phyloP scores from a whole-genome alignment of 2,113 vertebrate species.

The Riparia riparia region DNA sequence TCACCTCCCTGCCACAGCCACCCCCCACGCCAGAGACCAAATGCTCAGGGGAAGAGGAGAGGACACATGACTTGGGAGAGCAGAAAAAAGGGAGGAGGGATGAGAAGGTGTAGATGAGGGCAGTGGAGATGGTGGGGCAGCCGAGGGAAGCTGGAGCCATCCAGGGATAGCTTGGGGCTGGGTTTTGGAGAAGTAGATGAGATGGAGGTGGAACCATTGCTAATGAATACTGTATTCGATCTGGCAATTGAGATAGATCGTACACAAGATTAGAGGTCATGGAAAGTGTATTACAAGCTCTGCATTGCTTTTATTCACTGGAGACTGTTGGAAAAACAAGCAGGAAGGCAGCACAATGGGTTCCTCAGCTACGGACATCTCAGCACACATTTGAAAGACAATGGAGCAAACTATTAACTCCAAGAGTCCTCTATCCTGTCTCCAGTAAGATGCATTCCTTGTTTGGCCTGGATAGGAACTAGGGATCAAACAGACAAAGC shows the following conservation, averaged over 20 bases:
- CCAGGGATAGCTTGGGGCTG: not conserved
- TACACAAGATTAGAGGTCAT: slow-evolving; percentile 53
- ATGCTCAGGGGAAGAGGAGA: not conserved
- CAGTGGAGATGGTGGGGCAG: not conserved
- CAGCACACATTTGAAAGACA: slow-evolving; percentile 62
- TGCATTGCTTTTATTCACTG: slow-evolving; percentile 60
- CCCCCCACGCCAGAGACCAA: not conserved
- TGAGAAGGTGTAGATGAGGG: not conserved
- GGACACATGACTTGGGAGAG: not conserved
- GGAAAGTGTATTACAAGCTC: slow-evolving; percentile 53
- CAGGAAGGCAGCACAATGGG: slow-evolving; percentile 69
- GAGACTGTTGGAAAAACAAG: slow-evolving; percentile 66
- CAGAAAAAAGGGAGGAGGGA: not conserved
- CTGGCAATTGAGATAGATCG: slow-evolving; percentile 13
- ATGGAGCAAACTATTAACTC: slow-evolving; percentile 66
- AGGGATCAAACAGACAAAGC: slow-evolving; percentile 26
- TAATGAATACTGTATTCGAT: slow-evolving; percentile 25
- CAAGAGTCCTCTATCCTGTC: slow-evolving; percentile 68
- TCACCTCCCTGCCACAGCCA: not conserved
- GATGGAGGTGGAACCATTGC: not conserved
- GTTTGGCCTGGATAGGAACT: slow-evolving; percentile 41
- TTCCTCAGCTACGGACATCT: slow-evolving; percentile 39
- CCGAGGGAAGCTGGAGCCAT: not conserved
- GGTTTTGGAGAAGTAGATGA: not conserved
- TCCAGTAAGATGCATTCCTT: slow-evolving; percentile 53